These are phyloP conservation scores for Orientallactaga sibirica DNA, from an alignment of 2,797 vertebrate species.

Conservation along the genomic window DNA sequence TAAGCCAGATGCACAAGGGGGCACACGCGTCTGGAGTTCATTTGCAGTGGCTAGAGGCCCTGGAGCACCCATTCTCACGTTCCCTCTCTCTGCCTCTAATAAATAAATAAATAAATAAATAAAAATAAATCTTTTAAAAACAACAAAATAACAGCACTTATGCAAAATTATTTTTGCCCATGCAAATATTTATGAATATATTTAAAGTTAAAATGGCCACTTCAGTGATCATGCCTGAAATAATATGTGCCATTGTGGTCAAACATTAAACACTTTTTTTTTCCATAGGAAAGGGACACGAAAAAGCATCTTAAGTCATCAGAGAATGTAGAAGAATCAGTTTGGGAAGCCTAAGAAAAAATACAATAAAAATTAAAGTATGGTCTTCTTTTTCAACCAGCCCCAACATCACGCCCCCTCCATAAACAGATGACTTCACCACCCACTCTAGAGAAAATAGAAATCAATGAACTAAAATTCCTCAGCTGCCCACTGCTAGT, in stretches of 20 bases:
- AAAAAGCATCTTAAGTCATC: neutral
- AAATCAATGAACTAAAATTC: neutral
- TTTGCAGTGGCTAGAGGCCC: too few relatives aligned
- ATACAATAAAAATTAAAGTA: neutral
- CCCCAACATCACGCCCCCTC: neutral
- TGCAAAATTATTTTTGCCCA: neutral
- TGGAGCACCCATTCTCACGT: too few relatives aligned
- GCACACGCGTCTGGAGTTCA: too few relatives aligned
- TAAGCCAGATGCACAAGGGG: too few relatives aligned
- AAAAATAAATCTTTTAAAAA: too few relatives aligned
- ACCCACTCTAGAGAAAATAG: constrained; percentile 1
- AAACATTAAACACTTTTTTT: neutral
- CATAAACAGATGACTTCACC: neutral
- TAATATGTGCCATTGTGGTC: neutral
- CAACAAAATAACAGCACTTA: neutral
- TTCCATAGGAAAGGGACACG: neutral
- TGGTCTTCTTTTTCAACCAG: neutral
- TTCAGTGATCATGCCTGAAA: neutral
- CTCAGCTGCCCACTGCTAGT: neutral
- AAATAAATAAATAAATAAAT: too few relatives aligned
- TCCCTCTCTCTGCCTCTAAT: too few relatives aligned
- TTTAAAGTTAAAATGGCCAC: neutral
- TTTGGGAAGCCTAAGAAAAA: neutral
- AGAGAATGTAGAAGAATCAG: neutral
- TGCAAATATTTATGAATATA: neutral